Base-by-base conservation (phyloP, 2,113 vertebrate genomes). In the Hypocryptadius cinnamomeus region DNA sequence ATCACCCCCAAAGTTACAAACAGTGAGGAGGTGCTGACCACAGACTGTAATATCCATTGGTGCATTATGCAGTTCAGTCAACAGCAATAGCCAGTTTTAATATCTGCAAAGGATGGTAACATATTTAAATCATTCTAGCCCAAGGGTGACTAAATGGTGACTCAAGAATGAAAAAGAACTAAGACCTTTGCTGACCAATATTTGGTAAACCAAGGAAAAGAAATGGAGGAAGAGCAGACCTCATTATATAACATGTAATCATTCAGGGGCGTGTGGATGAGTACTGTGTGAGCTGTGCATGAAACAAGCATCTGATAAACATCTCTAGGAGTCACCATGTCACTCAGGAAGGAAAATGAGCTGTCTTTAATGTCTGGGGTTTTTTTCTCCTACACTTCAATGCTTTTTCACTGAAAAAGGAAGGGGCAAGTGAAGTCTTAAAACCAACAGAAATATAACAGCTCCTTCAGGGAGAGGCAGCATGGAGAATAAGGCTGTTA, bases 401-500 rank as follows among this genome's bases (percentile, higher is more conserved):
- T 61, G 35, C 13, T 73, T 91, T 87, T 84, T 85, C 78, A 51
- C 20, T 59, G 31, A 66, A 70, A 86, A 40, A 71, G 65, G 21
- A 90, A 94, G 60, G 60, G 61, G n/a, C 31, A 86, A 83, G 12
- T 64, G 60, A 83, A 88, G 25, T 44, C 87, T 76, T 74, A 57
- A 94, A 54, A 54, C 37, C 83, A 71, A 90, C 33, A 80, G 74
- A 91, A 93, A 88, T 60, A 9, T 24, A 94, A 88, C 87, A 81
- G 69, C 76, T 94, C 79, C 79, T 85, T 74, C 68, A 91, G 85
- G 91, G 79, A 84, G 56, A 79, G 60, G 40, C 76, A 94, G 79
- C 4, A 3, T 3, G 25, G n/a, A 83, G 79, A 95, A 56, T 56
- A 85, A 95, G 40, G 76, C 69, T 91, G 93, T 94, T 92, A 94